phyloP scores from a whole-genome alignment of 2,113 vertebrate genomes.

The Pheucticus melanocephalus region DNA sequence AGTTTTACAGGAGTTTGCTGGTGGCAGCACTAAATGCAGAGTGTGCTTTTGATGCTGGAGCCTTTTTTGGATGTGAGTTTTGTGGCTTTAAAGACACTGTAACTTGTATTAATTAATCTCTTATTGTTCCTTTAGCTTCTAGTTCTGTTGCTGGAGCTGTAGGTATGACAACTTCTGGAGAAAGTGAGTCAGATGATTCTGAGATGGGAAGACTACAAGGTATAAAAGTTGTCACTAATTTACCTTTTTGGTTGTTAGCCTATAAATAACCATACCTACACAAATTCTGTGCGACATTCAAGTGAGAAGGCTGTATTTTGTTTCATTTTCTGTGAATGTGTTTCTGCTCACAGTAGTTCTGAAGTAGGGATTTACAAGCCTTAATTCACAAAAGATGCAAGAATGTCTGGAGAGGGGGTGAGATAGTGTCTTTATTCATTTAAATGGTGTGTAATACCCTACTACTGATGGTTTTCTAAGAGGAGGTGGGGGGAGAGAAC shows the following conservation, averaged over 20 bases:
- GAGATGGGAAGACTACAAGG: slow-evolving; percentile 99
- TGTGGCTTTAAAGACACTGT: background rate
- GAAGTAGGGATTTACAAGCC: background rate
- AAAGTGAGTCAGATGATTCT: slow-evolving; percentile 99
- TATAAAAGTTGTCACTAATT: slow-evolving; percentile 55
- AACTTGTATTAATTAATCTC: background rate
- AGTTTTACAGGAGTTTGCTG: background rate
- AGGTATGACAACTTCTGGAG: slow-evolving; percentile 98
- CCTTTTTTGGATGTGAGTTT: background rate
- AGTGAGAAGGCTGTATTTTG: background rate
- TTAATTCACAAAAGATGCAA: background rate
- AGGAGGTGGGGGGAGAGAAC: background rate
- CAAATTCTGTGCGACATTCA: background rate
- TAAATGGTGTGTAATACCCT: background rate
- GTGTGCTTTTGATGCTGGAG: background rate
- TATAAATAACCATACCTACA: background rate
- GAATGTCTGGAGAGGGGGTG: background rate
- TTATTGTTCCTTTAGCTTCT: slow-evolving; percentile 78
- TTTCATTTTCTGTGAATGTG: background rate
- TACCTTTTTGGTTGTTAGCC: background rate
- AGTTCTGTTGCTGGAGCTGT: slow-evolving; percentile 98
- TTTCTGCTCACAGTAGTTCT: background rate
- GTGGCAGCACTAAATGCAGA: background rate
- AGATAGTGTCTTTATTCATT: background rate
- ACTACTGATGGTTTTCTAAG: background rate